Evolutionary conservation across 2,113 vertebrate genomes (phyloP).

Genomic region (Eleginops maclovinus): DNA sequence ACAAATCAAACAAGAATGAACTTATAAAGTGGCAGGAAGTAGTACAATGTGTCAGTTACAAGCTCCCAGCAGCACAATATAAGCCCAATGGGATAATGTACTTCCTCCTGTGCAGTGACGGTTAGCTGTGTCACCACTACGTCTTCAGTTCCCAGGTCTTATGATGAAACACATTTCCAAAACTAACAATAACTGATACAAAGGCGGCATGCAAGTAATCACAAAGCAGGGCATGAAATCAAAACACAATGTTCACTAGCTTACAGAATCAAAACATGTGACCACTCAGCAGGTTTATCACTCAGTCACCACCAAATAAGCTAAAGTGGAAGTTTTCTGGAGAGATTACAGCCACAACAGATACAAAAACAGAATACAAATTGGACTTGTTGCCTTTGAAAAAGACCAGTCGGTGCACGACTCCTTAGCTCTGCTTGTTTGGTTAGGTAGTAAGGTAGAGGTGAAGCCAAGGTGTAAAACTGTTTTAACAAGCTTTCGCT

Average conservation of each 20-base stretch:
- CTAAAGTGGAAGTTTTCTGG: constrained; percentile 25
- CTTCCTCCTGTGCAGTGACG: constrained; percentile 16
- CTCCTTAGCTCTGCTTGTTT: constrained; percentile 38
- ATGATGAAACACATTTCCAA: constrained; percentile 10
- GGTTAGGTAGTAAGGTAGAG: constrained; percentile 41
- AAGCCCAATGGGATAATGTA: constrained; percentile 4
- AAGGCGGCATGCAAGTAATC: constrained; percentile 30
- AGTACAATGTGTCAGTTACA: constrained; percentile 27
- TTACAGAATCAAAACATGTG: constrained; percentile 49
- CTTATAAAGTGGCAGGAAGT: constrained; percentile 28
- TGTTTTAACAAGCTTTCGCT: constrained; percentile 22
- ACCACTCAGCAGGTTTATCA: constrained; percentile 28
- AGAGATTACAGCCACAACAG: constrained; percentile 48
- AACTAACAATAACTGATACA: constrained; percentile 11
- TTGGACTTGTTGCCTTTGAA: constrained; percentile 35
- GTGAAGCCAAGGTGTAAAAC: constrained; percentile 41
- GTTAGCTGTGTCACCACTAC: background rate
- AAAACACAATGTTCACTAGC: constrained; percentile 39
- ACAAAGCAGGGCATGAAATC: constrained; percentile 19
- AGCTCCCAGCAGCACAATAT: constrained; percentile 14
- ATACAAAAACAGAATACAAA: constrained; percentile 9
- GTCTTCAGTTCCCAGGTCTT: background rate
- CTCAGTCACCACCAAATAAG: constrained; percentile 21
- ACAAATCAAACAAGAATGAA: constrained; percentile 14
- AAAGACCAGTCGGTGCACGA: constrained; percentile 57